Conservation (phyloP, 2,888 invertebrate species). For the Acleris cristana region DNA sequence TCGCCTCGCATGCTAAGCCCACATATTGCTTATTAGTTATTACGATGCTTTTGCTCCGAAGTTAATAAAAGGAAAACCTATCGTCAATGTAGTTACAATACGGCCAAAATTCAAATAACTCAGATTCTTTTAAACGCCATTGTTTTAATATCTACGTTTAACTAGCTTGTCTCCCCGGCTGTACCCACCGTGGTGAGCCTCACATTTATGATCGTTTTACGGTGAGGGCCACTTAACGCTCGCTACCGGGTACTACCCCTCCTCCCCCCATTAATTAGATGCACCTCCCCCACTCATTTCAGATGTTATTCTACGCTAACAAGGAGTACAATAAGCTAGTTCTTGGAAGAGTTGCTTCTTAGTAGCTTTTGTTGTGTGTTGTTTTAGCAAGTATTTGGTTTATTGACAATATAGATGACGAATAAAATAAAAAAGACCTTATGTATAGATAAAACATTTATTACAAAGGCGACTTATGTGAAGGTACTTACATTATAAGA, state of each 20-base stretch:
- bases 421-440: no score
- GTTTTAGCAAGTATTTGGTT: background rate
- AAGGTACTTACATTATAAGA: no score
- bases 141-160: background rate
- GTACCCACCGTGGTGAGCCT: conserved; percentile 68
- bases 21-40: no score
- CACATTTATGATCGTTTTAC: conserved; percentile 81
- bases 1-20: no score
- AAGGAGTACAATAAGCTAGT: conserved; percentile 41
- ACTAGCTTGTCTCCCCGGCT: conserved; percentile 45
- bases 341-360: conserved; percentile 2
- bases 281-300: conserved; percentile 52
- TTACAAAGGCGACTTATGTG: no score
- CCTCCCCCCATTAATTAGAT: conserved; percentile 60
- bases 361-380: background rate
- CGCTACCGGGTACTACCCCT: conserved; percentile 63
- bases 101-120: no score
- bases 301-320: conserved; percentile 62
- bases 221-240: conserved; percentile 78
- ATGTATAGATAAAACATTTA: no score
- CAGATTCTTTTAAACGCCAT: background rate
- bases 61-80: no score
- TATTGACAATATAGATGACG: background rate
- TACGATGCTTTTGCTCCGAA: no score
- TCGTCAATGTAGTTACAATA: background rate